Percentiles rank a stretch among this genome's conserved stretches.
Evolutionary conservation across 2,797 vertebrate genomes (phyloP).

Genomic region (Muscicapa comitata): DNA sequence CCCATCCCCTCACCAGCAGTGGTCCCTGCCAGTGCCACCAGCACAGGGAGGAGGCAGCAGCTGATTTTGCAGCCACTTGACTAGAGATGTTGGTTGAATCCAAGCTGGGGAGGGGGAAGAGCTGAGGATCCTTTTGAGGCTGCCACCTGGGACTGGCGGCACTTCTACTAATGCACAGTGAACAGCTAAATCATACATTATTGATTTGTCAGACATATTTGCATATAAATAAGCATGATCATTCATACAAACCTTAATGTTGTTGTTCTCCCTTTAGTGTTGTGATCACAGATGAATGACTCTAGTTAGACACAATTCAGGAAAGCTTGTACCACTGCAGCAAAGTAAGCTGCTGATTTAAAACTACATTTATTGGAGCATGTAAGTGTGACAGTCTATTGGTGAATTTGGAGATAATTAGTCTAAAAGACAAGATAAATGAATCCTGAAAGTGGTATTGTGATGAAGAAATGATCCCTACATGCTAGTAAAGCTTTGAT

Average conservation of each 20-base stretch:
- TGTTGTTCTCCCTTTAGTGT: conserved; percentile 76
- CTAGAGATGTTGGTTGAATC: background rate
- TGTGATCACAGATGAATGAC: conserved; percentile 82
- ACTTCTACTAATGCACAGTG: conserved; percentile 63
- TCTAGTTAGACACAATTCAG: conserved; percentile 80
- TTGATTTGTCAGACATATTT: conserved; percentile 84
- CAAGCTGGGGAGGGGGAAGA: background rate
- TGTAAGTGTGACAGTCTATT: conserved; percentile 86
- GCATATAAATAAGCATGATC: conserved; percentile 85
- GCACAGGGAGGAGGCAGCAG: background rate
- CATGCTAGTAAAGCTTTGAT: conserved; percentile 72
- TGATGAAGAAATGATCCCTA: conserved; percentile 73
- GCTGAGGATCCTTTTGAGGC: conserved; percentile 45
- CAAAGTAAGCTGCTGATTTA: conserved; percentile 79
- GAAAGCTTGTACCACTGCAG: conserved; percentile 66
- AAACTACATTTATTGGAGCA: conserved; percentile 87
- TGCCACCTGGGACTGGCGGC: conserved; percentile 59
- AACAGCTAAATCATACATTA: conserved; percentile 83
- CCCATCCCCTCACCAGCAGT: background rate
- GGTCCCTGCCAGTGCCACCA: background rate
- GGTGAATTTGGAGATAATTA: conserved; percentile 90
- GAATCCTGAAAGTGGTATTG: conserved; percentile 85
- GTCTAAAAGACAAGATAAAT: conserved; percentile 97
- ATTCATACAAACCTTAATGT: conserved; percentile 75
- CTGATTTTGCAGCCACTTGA: conserved; percentile 39